These are phyloP conservation scores for Colletes collaris DNA, from an alignment of 2,888 invertebrate species.

Conservation along the genomic window DNA sequence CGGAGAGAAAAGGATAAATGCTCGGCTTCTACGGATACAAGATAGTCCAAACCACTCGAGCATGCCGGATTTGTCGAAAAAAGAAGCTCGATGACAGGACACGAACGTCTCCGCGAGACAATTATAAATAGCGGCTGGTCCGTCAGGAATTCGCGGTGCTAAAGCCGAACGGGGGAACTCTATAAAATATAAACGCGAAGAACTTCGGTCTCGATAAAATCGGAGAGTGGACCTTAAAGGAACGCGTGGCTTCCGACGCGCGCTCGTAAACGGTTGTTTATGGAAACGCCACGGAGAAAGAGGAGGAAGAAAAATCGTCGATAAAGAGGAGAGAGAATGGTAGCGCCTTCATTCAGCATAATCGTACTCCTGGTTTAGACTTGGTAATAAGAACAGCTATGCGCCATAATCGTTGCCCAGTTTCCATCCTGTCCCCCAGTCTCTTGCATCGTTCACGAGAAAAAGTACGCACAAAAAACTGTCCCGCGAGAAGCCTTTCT, in stretches of 20 bases:
- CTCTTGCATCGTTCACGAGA: not conserved
- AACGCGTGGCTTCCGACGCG: slow-evolving; percentile 23
- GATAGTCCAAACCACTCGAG: too few relatives aligned
- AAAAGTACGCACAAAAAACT: slow-evolving; percentile 11
- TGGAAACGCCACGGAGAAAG: slow-evolving; percentile 25
- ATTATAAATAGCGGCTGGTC: slow-evolving; percentile 16
- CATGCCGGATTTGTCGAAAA: too few relatives aligned
- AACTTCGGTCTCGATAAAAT: slow-evolving; percentile 44
- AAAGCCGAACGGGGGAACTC: slow-evolving; percentile 2
- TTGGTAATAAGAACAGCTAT: slow-evolving; percentile 35
- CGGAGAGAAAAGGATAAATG: too few relatives aligned
- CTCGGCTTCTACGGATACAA: too few relatives aligned
- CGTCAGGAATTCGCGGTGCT: slow-evolving; percentile 10
- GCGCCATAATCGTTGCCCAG: slow-evolving; percentile 25
- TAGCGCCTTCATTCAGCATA: slow-evolving; percentile 32
- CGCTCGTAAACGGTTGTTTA: slow-evolving; percentile 45
- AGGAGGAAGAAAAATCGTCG: slow-evolving; percentile 22
- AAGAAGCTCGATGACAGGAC: slow-evolving; percentile 7
- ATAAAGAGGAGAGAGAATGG: slow-evolving; percentile 8
- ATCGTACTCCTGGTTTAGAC: slow-evolving; percentile 31
- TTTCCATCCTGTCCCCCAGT: slow-evolving; percentile 24
- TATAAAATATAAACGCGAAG: slow-evolving; percentile 40
- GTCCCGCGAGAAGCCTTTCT: not conserved
- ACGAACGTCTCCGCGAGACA: not conserved
- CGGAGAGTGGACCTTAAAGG: slow-evolving; percentile 23